phyloP scores from a whole-genome alignment of 2,797 vertebrate species.

The Potorous gilbertii region DNA sequence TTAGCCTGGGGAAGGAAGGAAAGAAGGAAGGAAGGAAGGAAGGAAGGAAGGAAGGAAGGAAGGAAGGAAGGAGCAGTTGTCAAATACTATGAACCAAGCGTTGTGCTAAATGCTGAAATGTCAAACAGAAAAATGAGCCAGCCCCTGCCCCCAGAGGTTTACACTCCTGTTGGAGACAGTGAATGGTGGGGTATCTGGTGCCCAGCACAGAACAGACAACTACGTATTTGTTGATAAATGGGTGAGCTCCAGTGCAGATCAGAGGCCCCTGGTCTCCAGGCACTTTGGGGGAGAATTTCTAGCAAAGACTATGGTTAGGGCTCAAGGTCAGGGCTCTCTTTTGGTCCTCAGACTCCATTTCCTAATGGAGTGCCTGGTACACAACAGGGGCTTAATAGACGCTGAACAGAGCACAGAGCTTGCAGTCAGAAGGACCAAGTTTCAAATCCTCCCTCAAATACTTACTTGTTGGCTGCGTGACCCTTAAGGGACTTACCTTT shows the following conservation, averaged over 20 bases:
- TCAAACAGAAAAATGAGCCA: no score
- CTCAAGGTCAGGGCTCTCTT: background rate
- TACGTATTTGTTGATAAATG: constrained; percentile 31
- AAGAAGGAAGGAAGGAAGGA: no score
- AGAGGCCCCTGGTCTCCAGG: no score
- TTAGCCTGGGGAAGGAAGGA: no score
- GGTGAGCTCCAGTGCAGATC: background rate
- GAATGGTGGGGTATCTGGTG: background rate
- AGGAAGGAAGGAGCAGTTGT: no score
- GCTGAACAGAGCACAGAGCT: background rate
- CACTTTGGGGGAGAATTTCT: background rate
- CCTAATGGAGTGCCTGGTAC: constrained; percentile 2
- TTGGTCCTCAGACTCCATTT: background rate
- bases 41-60: no score
- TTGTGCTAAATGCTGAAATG: no score
- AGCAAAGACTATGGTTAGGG: background rate
- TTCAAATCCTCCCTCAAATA: background rate
- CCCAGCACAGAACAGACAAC: constrained; percentile 16
- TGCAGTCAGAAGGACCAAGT: background rate
- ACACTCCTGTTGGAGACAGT: no score
- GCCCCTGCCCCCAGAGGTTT: no score
- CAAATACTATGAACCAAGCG: background rate
- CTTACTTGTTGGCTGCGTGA: no score
- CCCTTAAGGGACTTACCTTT: no score
- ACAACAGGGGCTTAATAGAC: constrained; percentile 11